A percentile compares a stretch with the other conserved stretches of the same genome.
These are phyloP conservation scores for Zapus hudsonius DNA, from an alignment of 2,113 vertebrate species.

Conservation along the genomic window DNA sequence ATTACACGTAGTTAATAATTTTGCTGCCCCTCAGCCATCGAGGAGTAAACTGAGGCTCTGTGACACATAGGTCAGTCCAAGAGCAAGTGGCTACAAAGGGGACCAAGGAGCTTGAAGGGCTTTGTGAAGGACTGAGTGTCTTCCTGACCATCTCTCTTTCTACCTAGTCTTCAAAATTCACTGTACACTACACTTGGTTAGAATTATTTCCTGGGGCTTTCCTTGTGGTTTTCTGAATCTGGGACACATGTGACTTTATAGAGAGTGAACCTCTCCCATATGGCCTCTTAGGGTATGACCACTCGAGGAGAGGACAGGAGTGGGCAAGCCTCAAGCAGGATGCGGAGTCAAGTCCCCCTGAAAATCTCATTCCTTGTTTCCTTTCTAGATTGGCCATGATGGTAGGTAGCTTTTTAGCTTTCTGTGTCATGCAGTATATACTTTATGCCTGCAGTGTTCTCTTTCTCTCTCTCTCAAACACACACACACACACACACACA, in stretches of 20 bases:
- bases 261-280: neutral
- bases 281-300: neutral
- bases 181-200: constrained; percentile 8
- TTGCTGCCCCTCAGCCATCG: neutral
- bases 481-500: neutral
- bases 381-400: constrained; percentile 59
- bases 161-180: neutral
- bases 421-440: constrained; percentile 53
- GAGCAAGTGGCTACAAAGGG: neutral
- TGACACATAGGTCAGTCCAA: neutral
- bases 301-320: neutral
- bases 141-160: neutral
- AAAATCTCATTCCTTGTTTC: constrained; percentile 26
- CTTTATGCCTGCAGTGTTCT: neutral
- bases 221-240: neutral
- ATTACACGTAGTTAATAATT: neutral
- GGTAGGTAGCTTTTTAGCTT: constrained; percentile 68
- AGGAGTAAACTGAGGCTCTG: neutral
- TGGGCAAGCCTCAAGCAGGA: neutral
- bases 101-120: neutral
- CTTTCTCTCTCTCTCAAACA: neutral
- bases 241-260: neutral
- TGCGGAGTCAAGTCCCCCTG: constrained; percentile 18
- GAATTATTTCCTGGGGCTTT: neutral
- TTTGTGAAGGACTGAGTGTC: neutral